phyloP scores from a whole-genome alignment of 2,113 vertebrate species.

The Hylia prasina region DNA sequence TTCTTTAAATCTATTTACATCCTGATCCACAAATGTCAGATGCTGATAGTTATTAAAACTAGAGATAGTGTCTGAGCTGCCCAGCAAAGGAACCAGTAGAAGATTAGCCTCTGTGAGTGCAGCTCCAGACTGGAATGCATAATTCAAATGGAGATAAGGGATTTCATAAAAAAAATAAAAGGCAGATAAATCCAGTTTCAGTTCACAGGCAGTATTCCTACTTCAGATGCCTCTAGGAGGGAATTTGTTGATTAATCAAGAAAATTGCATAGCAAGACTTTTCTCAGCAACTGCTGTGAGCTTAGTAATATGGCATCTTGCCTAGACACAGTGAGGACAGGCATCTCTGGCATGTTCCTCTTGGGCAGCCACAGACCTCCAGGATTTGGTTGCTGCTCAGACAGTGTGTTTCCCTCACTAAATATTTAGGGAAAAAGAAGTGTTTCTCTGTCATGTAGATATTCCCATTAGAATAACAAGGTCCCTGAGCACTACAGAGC shows the following conservation, averaged over 20 bases:
- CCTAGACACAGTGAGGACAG: not conserved
- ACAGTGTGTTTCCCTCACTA: not conserved
- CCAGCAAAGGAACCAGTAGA: not conserved
- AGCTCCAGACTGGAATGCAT: not conserved
- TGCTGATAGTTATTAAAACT: not conserved
- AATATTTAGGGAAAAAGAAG: conserved; percentile 11
- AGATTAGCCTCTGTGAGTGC: not conserved
- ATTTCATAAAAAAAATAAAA: not conserved
- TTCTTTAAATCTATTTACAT: not conserved
- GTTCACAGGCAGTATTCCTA: not conserved
- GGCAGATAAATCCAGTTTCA: conserved; percentile 17
- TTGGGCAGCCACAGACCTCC: conserved; percentile 6
- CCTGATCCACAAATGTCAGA: not conserved
- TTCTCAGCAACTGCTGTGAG: not conserved
- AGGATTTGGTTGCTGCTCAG: not conserved
- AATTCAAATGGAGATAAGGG: not conserved
- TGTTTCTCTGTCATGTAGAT: not conserved
- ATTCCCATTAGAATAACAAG: not conserved
- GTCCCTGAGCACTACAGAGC: not conserved
- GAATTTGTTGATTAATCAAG: conserved; percentile 28
- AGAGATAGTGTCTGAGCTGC: not conserved
- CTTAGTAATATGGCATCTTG: not conserved
- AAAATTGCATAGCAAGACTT: not conserved
- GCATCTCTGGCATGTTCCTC: not conserved
- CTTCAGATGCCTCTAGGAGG: not conserved